These are phyloP conservation scores for Tanytarsus gracilentus DNA, from an alignment of 2,888 invertebrate genomes.

Conservation along the genomic window DNA sequence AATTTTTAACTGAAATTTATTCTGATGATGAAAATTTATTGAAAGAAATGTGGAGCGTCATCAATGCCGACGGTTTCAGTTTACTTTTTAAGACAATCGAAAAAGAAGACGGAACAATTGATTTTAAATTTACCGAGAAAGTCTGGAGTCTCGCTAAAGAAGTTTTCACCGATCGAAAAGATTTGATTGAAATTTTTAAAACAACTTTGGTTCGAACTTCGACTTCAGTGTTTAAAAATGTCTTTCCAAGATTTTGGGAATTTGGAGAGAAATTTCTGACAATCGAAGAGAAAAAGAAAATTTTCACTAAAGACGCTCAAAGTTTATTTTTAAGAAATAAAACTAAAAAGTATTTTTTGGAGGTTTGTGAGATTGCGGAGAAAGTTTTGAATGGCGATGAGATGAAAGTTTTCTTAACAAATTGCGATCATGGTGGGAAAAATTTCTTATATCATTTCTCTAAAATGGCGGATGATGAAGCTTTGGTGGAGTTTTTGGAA, in stretches of 20 bases:
- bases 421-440: background rate
- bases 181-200: background rate
- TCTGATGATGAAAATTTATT: background rate
- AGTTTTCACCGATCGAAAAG: background rate
- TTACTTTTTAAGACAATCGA: background rate
- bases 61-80: background rate
- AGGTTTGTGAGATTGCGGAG: background rate
- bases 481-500: background rate
- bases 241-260: background rate
- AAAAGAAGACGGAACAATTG: background rate
- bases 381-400: background rate
- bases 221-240: background rate
- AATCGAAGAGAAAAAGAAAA: background rate
- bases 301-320: background rate
- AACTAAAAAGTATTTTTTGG: background rate
- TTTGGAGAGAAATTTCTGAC: constrained; percentile 3
- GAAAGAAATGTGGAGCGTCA: background rate
- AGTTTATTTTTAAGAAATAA: background rate
- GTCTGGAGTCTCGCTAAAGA: background rate
- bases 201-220: background rate
- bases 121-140: background rate
- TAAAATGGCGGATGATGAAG: background rate
- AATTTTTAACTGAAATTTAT: background rate
- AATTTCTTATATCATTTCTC: constrained; percentile 2
- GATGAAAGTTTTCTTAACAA: background rate